Percentiles rank a stretch among this genome's conserved stretches.
These are phyloP conservation scores for Ptychobarbus kaznakovi DNA, from an alignment of 2,797 vertebrate genomes.

Conservation along the genomic window DNA sequence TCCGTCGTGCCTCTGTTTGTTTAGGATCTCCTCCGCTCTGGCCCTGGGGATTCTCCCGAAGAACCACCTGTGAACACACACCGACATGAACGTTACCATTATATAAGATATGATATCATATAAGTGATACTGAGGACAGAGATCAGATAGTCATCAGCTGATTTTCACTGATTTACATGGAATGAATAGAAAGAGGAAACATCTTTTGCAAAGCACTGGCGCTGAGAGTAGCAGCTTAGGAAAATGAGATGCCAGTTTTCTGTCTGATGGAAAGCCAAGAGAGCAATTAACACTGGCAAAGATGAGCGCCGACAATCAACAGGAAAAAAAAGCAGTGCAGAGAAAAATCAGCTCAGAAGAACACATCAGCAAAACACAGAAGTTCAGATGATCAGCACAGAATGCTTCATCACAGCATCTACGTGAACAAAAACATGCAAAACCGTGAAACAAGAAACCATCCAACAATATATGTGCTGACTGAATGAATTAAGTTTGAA, in stretches of 20 bases:
- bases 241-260: constrained; percentile 42
- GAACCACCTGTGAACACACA: constrained; percentile 87
- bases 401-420: not conserved
- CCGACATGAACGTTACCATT: not conserved
- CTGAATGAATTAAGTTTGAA: not conserved
- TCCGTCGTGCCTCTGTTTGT: constrained; percentile 97
- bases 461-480: not conserved
- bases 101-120: not conserved
- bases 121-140: not conserved
- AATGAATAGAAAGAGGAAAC: not conserved
- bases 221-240: constrained; percentile 21
- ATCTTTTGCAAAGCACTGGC: not conserved
- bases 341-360: not conserved
- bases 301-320: not conserved
- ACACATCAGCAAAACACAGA: not conserved
- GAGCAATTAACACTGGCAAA: constrained; percentile 57
- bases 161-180: constrained; percentile 1
- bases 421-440: not conserved
- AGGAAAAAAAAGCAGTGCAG: not conserved
- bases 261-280: constrained; percentile 62
- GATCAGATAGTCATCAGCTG: not conserved
- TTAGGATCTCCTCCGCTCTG: constrained; percentile 97
- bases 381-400: not conserved
- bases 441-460: not conserved
- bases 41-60: constrained; percentile 98